Percentiles rank a stretch among this genome's conserved stretches.
phyloP scores from a whole-genome alignment of 2,888 invertebrate genomes.

The Nephrotoma flavescens region DNA sequence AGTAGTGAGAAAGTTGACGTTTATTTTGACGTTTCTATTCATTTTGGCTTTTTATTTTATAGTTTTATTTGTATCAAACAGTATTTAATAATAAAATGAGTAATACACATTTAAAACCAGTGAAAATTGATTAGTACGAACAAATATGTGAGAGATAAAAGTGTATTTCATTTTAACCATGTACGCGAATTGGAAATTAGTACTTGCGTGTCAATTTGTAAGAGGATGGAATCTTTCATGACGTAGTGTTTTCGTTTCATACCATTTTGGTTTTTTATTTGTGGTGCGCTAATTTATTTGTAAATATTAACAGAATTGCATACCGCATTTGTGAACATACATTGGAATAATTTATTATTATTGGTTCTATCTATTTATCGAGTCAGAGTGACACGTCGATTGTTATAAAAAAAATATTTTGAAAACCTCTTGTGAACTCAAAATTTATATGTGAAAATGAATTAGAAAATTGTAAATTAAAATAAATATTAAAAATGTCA shows the following conservation, averaged over 20 bases:
- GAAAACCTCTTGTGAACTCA: background rate
- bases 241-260: background rate
- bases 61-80: background rate
- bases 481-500: background rate
- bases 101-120: background rate
- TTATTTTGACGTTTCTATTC: background rate
- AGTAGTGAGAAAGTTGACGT: background rate
- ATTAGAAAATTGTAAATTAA: background rate
- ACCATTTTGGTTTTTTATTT: background rate
- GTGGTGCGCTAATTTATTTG: background rate
- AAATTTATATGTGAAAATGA: background rate
- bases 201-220: conserved; percentile 1
- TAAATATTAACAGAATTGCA: background rate
- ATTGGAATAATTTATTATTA: too few relatives aligned
- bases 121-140: background rate
- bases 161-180: background rate
- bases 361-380: background rate
- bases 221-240: background rate
- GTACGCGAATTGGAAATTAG: background rate
- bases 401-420: background rate
- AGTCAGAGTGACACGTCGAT: background rate
- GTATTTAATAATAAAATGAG: background rate
- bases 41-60: background rate
- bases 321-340: too few relatives aligned
- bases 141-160: background rate